These are phyloP conservation scores for Sarcophaga bullata DNA, from an alignment of 1,140 invertebrate genomes.

Conservation along the genomic window DNA sequence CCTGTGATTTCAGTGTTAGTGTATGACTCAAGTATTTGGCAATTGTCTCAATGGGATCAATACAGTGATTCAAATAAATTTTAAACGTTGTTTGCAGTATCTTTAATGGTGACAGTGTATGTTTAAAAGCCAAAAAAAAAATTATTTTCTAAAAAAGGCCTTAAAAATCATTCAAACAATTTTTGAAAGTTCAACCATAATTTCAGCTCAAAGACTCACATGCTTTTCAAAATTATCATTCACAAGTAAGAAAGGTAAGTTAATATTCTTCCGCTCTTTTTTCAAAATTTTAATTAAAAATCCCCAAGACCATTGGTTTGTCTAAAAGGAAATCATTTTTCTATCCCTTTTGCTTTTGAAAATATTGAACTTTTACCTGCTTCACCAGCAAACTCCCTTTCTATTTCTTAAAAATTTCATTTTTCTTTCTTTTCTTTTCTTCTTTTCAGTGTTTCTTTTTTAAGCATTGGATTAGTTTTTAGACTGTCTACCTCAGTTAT, in stretches of 20 bases:
- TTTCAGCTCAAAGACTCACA: too few relatives aligned
- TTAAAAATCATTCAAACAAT: background rate
- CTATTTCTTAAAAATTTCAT: background rate
- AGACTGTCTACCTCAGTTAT: background rate
- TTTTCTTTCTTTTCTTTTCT: background rate
- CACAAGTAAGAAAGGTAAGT: background rate
- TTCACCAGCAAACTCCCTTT: slow-evolving; percentile 1
- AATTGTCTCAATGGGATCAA: slow-evolving; percentile 36
- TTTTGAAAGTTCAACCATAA: too few relatives aligned
- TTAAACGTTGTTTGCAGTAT: too few relatives aligned
- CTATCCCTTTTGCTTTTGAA: background rate
- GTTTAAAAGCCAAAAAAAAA: background rate
- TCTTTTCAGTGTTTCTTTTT: background rate
- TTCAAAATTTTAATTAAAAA: too few relatives aligned
- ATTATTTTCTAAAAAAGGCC: background rate
- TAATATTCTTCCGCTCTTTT: background rate
- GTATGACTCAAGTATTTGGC: background rate
- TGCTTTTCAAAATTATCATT: too few relatives aligned
- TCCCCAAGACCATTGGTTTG: too few relatives aligned
- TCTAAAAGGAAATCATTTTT: too few relatives aligned
- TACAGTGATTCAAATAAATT: background rate
- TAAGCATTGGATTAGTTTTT: background rate
- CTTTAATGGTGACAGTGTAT: background rate
- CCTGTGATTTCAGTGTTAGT: background rate
- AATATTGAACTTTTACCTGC: slow-evolving; percentile 33